Base-by-base conservation (phyloP, 2,797 vertebrate genomes). In the Bufotes viridis region DNA sequence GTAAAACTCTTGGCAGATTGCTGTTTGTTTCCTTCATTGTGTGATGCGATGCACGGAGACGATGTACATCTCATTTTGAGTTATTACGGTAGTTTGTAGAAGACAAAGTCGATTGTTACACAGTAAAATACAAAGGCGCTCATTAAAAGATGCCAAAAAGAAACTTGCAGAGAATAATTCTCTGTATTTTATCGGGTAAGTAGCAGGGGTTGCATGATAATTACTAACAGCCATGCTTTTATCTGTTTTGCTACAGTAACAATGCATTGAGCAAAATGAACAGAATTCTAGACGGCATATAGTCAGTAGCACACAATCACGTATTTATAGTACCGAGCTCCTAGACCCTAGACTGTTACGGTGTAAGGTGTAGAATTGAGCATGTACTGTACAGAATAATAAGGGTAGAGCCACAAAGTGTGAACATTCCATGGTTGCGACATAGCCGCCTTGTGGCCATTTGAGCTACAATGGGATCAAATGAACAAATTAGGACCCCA, bases 21-120 rank as follows among this genome's bases (percentile, higher is more conserved):
- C 74, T 87, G 88, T 87, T 89, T 89, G 87, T 89, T 84, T 89
- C 80, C 81, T 60, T 86, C 84, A 63, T 89, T 87, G 88, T 87
- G 81, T 78, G 75, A 58, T 24, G 58, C 11, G 22, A 87, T 84
- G 75, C 70, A 65, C 69, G 12, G 84, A 84, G 88, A 79, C 24
- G 34, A 86, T 86, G 72, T 79, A 83, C 51, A 57, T 58, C 76
- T 87, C 75, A 80, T 89, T 89, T 42, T 20, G 75, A 69, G 75
- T 87, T 67, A 84, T 89, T 89, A 87, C 83, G 85, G 80, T 81
- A 84, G 61, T 87, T 89, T 89, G 55, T 26, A 79, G 51, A 26
- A 78, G 60, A 86, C 57, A 24, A 67, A 87, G 65, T 51, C 5
- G 55, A 84, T 55, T 79, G 85, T 80, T 72, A 61, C 55, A 74